Evolutionary conservation across 2,113 vertebrate genomes (phyloP).

Genomic region (Zosterops japonicus): DNA sequence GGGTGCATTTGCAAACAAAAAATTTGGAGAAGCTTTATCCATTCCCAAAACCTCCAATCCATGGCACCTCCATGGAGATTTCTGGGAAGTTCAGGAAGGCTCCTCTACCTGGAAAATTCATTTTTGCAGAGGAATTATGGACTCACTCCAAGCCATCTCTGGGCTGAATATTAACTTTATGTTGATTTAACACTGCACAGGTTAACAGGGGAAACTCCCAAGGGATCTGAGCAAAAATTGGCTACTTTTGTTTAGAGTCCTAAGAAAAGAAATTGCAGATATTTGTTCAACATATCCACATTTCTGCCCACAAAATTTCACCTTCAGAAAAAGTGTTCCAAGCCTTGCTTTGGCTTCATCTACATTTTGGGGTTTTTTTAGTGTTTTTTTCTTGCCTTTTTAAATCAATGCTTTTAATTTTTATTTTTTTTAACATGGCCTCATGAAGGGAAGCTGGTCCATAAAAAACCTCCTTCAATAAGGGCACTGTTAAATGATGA

Average conservation of each 20-base stretch:
- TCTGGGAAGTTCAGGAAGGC: background rate
- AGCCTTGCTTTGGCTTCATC: background rate
- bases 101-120: background rate
- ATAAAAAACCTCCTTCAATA: background rate
- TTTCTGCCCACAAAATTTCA: background rate
- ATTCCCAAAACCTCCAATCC: background rate
- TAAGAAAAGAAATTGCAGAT: constrained; percentile 8
- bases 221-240: constrained; percentile 3
- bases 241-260: constrained; percentile 30
- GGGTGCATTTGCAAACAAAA: background rate
- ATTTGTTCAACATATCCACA: background rate
- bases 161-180: constrained; percentile 58
- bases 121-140: background rate
- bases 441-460: background rate
- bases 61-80: background rate
- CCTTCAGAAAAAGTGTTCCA: background rate
- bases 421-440: background rate
- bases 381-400: background rate
- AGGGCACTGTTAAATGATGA: background rate
- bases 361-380: fast-evolving
- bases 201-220: constrained; percentile 59
- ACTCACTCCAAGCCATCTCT: background rate
- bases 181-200: constrained; percentile 46
- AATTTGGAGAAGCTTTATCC: background rate
- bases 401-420: background rate